A percentile compares a stretch with the other conserved stretches of the same genome.
These are phyloP conservation scores for Dromiciops gliroides DNA, from an alignment of 2,113 vertebrate species.

Conservation along the genomic window DNA sequence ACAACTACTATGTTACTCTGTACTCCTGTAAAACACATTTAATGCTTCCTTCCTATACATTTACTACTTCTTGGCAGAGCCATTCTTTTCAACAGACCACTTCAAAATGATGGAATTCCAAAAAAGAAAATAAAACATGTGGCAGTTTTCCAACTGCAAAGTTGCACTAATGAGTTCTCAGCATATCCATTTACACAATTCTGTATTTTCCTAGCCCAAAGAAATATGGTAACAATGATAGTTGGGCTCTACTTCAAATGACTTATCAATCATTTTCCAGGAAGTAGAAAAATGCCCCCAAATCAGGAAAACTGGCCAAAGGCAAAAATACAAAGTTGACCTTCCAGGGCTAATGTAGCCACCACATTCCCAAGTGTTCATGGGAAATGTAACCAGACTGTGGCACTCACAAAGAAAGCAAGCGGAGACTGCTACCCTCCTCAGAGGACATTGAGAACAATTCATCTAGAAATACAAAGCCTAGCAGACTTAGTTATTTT, in stretches of 20 bases:
- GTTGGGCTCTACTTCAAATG: slow-evolving; percentile 5
- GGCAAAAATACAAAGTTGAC: not conserved
- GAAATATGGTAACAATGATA: slow-evolving; percentile 37
- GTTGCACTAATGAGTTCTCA: not conserved
- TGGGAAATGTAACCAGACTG: not conserved
- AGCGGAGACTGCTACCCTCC: not conserved
- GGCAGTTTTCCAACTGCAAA: not conserved
- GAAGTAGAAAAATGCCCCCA: not conserved
- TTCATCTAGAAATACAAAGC: slow-evolving; percentile 5
- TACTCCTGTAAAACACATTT: not conserved
- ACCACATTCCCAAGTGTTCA: not conserved
- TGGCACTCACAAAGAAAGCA: slow-evolving; percentile 22
- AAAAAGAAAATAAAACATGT: slow-evolving; percentile 2
- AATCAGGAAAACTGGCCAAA: not conserved
- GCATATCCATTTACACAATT: slow-evolving; percentile 8
- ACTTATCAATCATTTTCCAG: not conserved
- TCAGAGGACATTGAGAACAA: not conserved
- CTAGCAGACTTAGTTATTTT: not conserved
- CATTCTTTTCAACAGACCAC: not conserved
- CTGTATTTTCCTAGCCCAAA: slow-evolving; percentile 33
- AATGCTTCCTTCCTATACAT: not conserved
- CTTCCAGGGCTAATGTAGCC: not conserved
- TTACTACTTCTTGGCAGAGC: not conserved
- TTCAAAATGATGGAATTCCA: not conserved
- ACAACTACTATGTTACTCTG: not conserved